A percentile compares a stretch with the other conserved stretches of the same genome.
phyloP scores from a whole-genome alignment of 2,888 invertebrate species.

The Caenorhabditis parvicauda region DNA sequence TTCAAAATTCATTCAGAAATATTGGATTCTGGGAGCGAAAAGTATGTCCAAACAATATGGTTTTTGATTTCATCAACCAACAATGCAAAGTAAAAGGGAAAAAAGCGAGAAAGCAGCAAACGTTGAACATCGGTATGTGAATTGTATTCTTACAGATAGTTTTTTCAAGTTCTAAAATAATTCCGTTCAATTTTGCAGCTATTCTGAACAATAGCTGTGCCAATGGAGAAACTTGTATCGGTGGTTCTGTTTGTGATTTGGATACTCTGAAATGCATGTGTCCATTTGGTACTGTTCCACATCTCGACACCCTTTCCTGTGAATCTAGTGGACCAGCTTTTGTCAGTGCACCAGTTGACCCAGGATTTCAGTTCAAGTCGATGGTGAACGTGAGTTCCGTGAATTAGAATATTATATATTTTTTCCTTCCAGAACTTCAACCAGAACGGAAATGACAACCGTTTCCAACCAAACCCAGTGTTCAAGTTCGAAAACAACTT shows the following conservation, averaged over 20 bases:
- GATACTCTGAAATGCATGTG: slow-evolving; percentile 52
- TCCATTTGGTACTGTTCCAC: slow-evolving; percentile 55
- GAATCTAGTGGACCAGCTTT: slow-evolving; percentile 25
- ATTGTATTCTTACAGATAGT: no score
- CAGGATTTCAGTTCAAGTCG: no score
- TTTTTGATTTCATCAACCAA: slow-evolving; percentile 60
- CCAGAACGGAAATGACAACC: slow-evolving; percentile 12
- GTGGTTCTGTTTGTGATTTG: slow-evolving; percentile 59
- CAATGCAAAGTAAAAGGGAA: slow-evolving; percentile 46
- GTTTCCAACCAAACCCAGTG: slow-evolving; percentile 19
- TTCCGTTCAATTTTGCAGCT: slow-evolving; percentile 33
- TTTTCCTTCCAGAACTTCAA: no score
- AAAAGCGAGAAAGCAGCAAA: slow-evolving; percentile 43
- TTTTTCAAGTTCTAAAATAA: background rate
- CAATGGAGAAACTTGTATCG: slow-evolving; percentile 60
- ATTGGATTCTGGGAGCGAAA: slow-evolving; percentile 58
- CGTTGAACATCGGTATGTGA: slow-evolving; percentile 50
- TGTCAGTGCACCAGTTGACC: slow-evolving; percentile 29
- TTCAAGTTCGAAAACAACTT: slow-evolving; percentile 23
- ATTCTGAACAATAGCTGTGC: slow-evolving; percentile 60
- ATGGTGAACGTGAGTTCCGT: slow-evolving; percentile 8
- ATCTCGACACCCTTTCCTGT: slow-evolving; percentile 58
- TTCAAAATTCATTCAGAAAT: slow-evolving; percentile 22
- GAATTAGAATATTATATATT: no score
- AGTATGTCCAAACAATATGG: slow-evolving; percentile 56